Base-by-base conservation (phyloP, 2,113 vertebrate species). In the Eonycteris spelaea region DNA sequence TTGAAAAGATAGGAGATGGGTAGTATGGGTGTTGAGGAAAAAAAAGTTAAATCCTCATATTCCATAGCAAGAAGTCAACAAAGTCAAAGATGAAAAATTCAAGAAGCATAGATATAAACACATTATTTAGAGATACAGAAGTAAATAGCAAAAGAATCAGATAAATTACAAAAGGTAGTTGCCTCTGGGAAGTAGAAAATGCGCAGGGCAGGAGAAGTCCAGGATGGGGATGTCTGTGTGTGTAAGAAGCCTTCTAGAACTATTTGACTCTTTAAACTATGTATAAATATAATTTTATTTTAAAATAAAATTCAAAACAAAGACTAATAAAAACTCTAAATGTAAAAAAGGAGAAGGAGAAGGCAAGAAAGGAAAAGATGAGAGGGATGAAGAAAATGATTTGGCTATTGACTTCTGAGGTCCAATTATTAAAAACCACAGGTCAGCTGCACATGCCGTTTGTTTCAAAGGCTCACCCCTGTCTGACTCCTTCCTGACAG, bases 401-500 rank as follows among this genome's bases (percentile, higher is more conserved):
- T 7, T 6, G 61, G 4, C 43, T 22, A 11, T 53, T 89, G 0
- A 65, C 21, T 35, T n/a, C 70, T 2, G 0, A 38, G 15, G 0
- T 55, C 19, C 6, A 12, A 40, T 18, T 33, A 28, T 45, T 35
- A 95, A 90, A 97, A 90, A 92, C 86, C 91, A 94, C 51, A 55
- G 94, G 82, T 98, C 90, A 95, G 87, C 96, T 95, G 70, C 51
- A 75, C 91, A 73, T 45, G 94, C 7, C 11, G 82, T 18, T 91
- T 97, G 88, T 95, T 95, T 96, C 97, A 96, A 97, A 98, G 90
- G 70, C 1, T 40, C 0, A 68, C 21, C 0, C 70, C 83, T 90
- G 91, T 93, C 94, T 84, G 94, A 94, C 61, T 86, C 86, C 96
- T 98, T 98, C 92, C 97, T 96, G 97, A 95, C 83, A 95, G 90